Conservation (phyloP, 2,888 invertebrate genomes). For the Sclerodermus sp. region DNA sequence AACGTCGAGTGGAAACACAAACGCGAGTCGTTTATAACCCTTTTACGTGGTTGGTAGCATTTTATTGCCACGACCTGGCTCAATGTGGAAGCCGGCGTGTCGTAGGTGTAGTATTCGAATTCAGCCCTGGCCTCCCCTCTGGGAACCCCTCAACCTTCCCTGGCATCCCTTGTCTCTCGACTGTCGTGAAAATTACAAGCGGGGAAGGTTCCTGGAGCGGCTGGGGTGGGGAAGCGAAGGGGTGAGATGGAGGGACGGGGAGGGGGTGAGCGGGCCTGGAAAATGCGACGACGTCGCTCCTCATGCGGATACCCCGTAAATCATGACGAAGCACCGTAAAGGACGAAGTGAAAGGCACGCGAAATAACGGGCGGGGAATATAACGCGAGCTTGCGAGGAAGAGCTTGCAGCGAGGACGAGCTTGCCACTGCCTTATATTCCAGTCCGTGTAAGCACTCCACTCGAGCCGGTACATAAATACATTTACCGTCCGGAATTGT, state of each 20-base stretch:
- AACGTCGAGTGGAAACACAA: constrained; percentile 3
- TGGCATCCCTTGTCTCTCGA: background rate
- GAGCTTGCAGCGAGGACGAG: constrained; percentile 7
- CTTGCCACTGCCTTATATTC: constrained; percentile 19
- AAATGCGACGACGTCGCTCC: constrained; percentile 29
- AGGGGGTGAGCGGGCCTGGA: constrained; percentile 10
- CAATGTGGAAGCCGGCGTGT: too few species aligned
- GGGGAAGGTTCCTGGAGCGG: constrained; percentile 17
- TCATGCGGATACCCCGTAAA: constrained; percentile 35
- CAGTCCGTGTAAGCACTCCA: constrained; percentile 15
- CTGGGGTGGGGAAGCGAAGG: background rate
- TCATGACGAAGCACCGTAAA: constrained; percentile 39
- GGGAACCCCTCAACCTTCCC: too few species aligned
- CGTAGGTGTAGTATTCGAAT: background rate
- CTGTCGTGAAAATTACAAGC: constrained; percentile 31
- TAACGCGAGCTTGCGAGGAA: constrained; percentile 12
- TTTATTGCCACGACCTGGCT: constrained; percentile 3
- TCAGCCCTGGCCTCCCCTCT: background rate
- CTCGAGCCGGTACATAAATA: constrained; percentile 13
- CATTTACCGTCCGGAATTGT: constrained; percentile 6
- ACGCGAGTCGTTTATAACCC: constrained; percentile 2
- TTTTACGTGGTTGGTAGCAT: constrained; percentile 2
- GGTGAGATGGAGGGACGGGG: constrained; percentile 4
- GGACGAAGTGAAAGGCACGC: constrained; percentile 37
- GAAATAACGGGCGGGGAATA: constrained; percentile 20